Percentiles rank a stretch among this genome's conserved stretches.
Conservation (phyloP, 2,888 invertebrate genomes). For the Epistrophella euchroma region DNA sequence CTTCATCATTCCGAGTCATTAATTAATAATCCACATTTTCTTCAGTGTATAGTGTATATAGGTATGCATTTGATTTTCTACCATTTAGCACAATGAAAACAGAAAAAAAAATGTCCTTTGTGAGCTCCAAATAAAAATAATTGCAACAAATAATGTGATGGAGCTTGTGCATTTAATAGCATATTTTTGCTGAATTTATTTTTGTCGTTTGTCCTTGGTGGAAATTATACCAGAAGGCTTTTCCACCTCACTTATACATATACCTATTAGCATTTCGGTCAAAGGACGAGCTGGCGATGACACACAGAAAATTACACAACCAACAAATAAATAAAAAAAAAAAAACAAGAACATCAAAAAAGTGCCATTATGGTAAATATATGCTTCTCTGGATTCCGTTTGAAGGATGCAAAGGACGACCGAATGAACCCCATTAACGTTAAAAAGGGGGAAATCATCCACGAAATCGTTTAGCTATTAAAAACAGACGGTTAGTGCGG, state of each 20-base stretch:
- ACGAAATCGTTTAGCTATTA: conserved; percentile 69
- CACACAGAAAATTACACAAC: conserved; percentile 15
- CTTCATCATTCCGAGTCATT: conserved; percentile 70
- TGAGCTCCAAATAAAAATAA: conserved; percentile 52
- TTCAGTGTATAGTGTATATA: background rate
- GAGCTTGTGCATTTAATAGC: conserved; percentile 54
- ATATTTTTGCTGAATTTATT: conserved; percentile 40
- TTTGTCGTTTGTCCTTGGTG: conserved; percentile 18
- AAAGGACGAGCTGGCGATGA: conserved; percentile 24
- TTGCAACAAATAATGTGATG: conserved; percentile 46
- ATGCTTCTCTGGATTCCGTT: conserved; percentile 35
- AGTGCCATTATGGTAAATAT: conserved; percentile 49
- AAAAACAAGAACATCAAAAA: conserved; percentile 43
- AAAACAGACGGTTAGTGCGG: conserved; percentile 63
- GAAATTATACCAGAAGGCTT: conserved; percentile 45
- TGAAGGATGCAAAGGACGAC: conserved; percentile 60
- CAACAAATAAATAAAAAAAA: conserved; percentile 19
- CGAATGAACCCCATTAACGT: conserved; percentile 55
- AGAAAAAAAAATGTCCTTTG: conserved; percentile 23
- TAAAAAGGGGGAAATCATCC: conserved; percentile 51
- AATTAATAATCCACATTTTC: conserved; percentile 44
- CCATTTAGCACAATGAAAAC: background rate
- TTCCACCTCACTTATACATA: conserved; percentile 43
- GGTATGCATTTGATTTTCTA: conserved; percentile 38
- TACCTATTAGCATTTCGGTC: conserved; percentile 52